Percentiles rank a stretch among this genome's conserved stretches.
Evolutionary conservation across 2,113 vertebrate species (phyloP).

Genomic region (Paradoxurus hermaphroditus): DNA sequence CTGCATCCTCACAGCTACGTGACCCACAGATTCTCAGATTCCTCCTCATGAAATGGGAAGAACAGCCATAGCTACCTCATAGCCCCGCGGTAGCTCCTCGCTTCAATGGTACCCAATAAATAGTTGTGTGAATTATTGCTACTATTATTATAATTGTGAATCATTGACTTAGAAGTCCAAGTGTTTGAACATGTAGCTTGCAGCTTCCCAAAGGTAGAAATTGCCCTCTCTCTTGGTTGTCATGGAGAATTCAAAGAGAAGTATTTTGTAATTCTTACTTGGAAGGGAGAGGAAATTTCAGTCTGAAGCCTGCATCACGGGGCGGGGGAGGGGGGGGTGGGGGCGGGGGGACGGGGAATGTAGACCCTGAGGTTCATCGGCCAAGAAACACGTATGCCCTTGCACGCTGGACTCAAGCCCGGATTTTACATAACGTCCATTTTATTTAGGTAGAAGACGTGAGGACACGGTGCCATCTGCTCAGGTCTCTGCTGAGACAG

Average conservation of each 20-base stretch:
- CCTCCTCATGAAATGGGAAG: not conserved
- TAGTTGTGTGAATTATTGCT: not conserved
- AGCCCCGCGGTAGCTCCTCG: not conserved
- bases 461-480: not conserved
- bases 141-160: not conserved
- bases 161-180: not conserved
- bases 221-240: conserved; percentile 22
- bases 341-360: too few relatives aligned
- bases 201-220: not conserved
- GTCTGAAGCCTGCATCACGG: not conserved
- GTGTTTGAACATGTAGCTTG: not conserved
- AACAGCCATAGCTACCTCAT: not conserved
- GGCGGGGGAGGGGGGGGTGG: too few relatives aligned
- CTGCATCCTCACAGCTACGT: not conserved
- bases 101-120: not conserved
- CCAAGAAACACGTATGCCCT: not conserved
- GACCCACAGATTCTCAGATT: not conserved
- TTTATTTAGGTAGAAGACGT: conserved; percentile 39
- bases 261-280: not conserved
- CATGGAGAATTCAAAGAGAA: conserved; percentile 33
- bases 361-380: not conserved
- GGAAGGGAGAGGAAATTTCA: not conserved
- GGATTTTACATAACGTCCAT: conserved; percentile 13
- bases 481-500: not conserved
- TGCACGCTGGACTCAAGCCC: not conserved